Conservation (phyloP, 2,888 invertebrate species). For the Spilosoma lubricipeda region DNA sequence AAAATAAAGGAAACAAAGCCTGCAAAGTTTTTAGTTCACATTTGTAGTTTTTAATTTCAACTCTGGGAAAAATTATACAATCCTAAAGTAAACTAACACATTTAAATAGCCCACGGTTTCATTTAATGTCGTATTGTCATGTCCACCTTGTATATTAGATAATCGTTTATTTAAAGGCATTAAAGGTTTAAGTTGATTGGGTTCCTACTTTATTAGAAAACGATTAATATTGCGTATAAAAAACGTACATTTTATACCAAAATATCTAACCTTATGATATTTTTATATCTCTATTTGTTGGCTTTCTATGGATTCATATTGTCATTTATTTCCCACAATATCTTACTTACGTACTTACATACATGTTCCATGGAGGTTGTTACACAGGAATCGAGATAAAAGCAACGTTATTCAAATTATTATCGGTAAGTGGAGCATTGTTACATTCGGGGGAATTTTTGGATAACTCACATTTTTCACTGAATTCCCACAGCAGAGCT, state of each 20-base stretch:
- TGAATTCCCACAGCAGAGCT: slow-evolving; percentile 34
- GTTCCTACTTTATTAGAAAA: too few relatives aligned
- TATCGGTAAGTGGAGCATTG: slow-evolving; percentile 33
- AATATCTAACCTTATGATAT: not conserved
- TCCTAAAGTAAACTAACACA: too few relatives aligned
- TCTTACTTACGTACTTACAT: not conserved
- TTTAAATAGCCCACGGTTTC: too few relatives aligned
- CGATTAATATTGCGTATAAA: not conserved
- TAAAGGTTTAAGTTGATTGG: not conserved
- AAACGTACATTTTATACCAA: not conserved
- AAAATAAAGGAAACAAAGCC: too few relatives aligned
- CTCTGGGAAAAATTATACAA: too few relatives aligned
- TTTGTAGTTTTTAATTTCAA: too few relatives aligned
- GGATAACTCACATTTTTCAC: slow-evolving; percentile 45
- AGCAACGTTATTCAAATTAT: slow-evolving; percentile 25
- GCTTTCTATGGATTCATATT: not conserved
- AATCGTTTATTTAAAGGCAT: too few relatives aligned
- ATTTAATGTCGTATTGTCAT: too few relatives aligned
- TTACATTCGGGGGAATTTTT: slow-evolving; percentile 26
- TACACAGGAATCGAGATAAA: slow-evolving; percentile 15
- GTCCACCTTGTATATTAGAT: too few relatives aligned
- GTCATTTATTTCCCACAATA: not conserved
- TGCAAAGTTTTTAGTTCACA: too few relatives aligned
- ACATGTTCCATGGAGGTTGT: not conserved
- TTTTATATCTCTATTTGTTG: not conserved